phyloP scores from a whole-genome alignment of 2,113 vertebrate species.

The Pelusios castaneus region DNA sequence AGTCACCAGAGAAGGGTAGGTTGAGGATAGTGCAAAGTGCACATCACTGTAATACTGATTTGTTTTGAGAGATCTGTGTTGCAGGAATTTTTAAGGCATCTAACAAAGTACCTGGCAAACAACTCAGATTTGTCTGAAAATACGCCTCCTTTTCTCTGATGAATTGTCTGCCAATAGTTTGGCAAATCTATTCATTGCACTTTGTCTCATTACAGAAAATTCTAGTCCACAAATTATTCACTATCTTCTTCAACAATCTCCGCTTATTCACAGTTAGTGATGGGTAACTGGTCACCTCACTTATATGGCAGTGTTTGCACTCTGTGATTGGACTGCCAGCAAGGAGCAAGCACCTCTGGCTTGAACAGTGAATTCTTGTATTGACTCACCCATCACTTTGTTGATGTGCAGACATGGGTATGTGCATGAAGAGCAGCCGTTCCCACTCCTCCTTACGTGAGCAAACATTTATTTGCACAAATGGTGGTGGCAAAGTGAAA shows the following conservation, averaged over 20 bases:
- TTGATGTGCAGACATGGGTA: neutral
- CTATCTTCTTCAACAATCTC: neutral
- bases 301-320: neutral
- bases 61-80: neutral
- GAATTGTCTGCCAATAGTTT: neutral
- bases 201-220: neutral
- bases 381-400: neutral
- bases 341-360: neutral
- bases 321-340: neutral
- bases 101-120: neutral
- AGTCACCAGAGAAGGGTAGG: slow-evolving; percentile 20
- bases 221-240: neutral
- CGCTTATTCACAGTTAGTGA: neutral
- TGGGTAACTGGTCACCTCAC: neutral
- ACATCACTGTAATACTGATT: neutral
- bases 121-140: neutral
- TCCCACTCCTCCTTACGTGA: neutral
- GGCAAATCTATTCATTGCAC: neutral
- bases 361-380: neutral
- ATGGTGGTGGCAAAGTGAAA: neutral
- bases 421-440: neutral
- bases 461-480: neutral
- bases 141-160: neutral
- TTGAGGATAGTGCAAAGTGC: slow-evolving; percentile 23
- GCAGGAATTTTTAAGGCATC: neutral